Evolutionary conservation across 2,888 invertebrate genomes (phyloP).

Genomic region (Hirtodrosophila alboralis): DNA sequence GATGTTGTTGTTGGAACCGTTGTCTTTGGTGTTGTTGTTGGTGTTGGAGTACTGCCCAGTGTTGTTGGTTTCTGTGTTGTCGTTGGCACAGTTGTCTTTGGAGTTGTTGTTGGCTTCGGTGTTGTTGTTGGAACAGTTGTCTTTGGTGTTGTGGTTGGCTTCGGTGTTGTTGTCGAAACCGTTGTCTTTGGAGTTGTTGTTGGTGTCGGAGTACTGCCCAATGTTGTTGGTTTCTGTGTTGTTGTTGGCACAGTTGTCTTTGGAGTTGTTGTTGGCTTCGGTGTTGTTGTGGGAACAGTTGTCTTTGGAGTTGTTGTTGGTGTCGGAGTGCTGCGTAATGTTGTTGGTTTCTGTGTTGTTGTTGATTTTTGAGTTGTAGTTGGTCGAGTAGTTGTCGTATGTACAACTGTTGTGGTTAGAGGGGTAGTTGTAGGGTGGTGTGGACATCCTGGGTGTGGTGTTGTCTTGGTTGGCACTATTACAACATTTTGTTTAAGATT

Average conservation of each 20-base stretch:
- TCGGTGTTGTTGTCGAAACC: conserved; percentile 1
- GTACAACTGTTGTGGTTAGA: too few species aligned
- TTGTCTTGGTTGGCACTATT: not conserved
- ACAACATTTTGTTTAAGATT: not conserved
- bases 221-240: too few species aligned
- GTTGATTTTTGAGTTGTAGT: conserved; percentile 2
- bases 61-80: conserved; percentile 9
- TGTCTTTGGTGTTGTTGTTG: conserved; percentile 3
- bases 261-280: not conserved
- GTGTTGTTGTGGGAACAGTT: not conserved
- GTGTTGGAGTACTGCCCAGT: not conserved
- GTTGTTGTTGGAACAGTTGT: conserved; percentile 11
- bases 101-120: conserved; percentile 1
- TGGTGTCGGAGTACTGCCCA: not conserved
- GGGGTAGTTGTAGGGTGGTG: not conserved
- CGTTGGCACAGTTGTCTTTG: conserved; percentile 1
- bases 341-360: conserved; percentile 4
- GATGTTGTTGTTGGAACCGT: conserved; percentile 5
- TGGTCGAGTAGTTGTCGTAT: not conserved
- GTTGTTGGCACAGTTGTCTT: too few species aligned
- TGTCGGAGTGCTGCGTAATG: not conserved
- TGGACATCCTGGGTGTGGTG: not conserved
- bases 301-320: not conserved
- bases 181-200: not conserved
- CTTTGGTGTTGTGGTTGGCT: conserved; percentile 5